These are phyloP conservation scores for Tachypleus tridentatus DNA, from an alignment of 1,140 invertebrate species.

Conservation along the genomic window DNA sequence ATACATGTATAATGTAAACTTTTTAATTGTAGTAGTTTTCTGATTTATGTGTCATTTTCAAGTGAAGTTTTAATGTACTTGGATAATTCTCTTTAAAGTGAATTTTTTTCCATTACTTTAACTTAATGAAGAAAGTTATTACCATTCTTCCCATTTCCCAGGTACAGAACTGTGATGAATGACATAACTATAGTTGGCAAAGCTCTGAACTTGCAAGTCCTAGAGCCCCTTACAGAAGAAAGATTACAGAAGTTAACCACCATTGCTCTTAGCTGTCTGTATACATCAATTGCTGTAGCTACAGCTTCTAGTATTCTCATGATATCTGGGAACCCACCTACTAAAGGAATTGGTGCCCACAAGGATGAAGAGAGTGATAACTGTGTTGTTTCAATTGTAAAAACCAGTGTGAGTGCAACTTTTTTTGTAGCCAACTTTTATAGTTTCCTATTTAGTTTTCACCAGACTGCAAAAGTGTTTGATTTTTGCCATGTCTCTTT, in stretches of 20 bases:
- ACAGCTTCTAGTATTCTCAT: constrained; percentile 51
- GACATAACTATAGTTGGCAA: constrained; percentile 71
- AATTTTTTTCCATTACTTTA: constrained; percentile 20
- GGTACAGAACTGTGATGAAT: constrained; percentile 58
- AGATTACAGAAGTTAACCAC: constrained; percentile 64
- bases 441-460: neutral
- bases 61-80: constrained; percentile 14
- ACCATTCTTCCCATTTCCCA: constrained; percentile 31
- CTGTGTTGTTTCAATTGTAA: constrained; percentile 32
- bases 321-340: constrained; percentile 47
- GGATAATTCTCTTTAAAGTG: constrained; percentile 6
- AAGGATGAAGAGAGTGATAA: constrained; percentile 36
- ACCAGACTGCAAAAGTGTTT: neutral
- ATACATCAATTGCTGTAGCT: constrained; percentile 58
- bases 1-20: neutral
- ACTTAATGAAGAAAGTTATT: too few relatives aligned
- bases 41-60: constrained; percentile 7
- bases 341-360: constrained; percentile 40
- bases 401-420: constrained; percentile 33
- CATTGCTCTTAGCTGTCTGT: constrained; percentile 63
- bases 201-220: constrained; percentile 65
- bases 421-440: too few relatives aligned
- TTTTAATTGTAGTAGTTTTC: constrained; percentile 13
- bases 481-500: too few relatives aligned
- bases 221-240: constrained; percentile 69